A percentile compares a stretch with the other conserved stretches of the same genome.
Conservation (phyloP, 2,888 invertebrate species). For the Cheilosia scutellata region DNA sequence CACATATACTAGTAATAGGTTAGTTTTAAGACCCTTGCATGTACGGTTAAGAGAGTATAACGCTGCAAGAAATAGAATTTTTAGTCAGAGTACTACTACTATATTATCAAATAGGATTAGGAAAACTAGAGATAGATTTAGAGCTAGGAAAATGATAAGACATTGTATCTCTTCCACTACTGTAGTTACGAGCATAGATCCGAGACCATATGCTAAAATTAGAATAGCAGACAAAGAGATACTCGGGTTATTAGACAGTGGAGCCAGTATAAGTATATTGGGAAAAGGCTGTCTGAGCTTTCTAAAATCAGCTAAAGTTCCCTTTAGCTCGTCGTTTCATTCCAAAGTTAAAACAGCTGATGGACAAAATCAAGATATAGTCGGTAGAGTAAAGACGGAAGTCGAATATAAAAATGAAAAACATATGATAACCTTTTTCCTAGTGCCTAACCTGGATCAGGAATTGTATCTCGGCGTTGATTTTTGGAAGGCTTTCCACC, state of each 20-base stretch:
- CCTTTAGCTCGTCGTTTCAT: not conserved
- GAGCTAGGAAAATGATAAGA: not conserved
- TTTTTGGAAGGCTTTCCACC: conserved; percentile 21
- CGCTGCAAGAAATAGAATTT: not conserved
- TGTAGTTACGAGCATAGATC: not conserved
- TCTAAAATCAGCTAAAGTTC: not conserved
- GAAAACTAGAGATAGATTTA: not conserved
- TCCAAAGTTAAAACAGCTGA: conserved; percentile 39
- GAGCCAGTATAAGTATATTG: conserved; percentile 31
- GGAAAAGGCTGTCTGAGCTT: conserved; percentile 16
- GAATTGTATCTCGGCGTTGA: conserved; percentile 14
- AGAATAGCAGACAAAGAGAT: not conserved
- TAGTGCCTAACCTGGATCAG: conserved; percentile 41
- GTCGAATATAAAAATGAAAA: too few species aligned
- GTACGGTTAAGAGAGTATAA: not conserved
- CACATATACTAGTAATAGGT: not conserved
- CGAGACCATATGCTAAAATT: not conserved
- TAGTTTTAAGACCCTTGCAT: not conserved
- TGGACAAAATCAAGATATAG: too few species aligned
- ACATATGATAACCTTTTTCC: not conserved
- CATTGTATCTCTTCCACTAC: not conserved
- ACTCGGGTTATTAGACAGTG: conserved; percentile 14
- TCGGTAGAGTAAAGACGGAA: too few species aligned
- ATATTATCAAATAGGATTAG: not conserved
- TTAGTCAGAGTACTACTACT: not conserved